phyloP scores from a whole-genome alignment of 53 echinoderm and acorn worm genomes.

The Echinometra lucunter region DNA sequence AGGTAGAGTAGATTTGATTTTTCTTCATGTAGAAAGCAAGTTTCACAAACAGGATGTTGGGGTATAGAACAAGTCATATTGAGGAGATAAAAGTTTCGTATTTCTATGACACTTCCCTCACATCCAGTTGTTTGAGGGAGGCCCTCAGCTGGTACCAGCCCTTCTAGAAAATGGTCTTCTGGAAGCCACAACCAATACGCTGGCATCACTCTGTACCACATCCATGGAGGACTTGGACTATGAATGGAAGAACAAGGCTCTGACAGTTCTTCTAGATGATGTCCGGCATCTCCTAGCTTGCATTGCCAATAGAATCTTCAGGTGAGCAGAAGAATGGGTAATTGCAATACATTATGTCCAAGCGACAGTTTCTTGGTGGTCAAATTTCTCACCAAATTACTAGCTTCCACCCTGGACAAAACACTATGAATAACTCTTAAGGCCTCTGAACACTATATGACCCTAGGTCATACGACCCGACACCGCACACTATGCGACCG shows the following conservation, averaged over 20 bases:
- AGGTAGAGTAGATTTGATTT: too few species aligned
- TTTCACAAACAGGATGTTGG: background rate
- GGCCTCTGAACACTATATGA: too few species aligned
- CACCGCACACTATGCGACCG: too few species aligned
- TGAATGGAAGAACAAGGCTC: conserved; percentile 50
- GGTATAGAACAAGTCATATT: background rate
- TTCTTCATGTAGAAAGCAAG: background rate
- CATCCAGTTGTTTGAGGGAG: conserved; percentile 93
- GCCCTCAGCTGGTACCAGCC: conserved; percentile 76
- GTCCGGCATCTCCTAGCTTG: conserved; percentile 93
- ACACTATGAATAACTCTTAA: too few species aligned
- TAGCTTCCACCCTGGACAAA: too few species aligned
- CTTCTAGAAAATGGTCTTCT: conserved; percentile 92
- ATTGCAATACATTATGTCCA: too few species aligned
- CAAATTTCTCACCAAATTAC: too few species aligned
- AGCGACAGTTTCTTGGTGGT: too few species aligned
- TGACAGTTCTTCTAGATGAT: conserved; percentile 81
- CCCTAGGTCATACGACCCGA: too few species aligned
- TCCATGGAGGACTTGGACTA: conserved; percentile 65
- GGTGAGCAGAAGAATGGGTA: conserved; percentile 63
- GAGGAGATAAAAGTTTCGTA: background rate
- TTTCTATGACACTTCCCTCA: background rate
- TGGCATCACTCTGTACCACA: conserved; percentile 83
- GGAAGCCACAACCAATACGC: conserved; percentile 86
- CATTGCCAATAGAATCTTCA: conserved; percentile 88